Evolutionary conservation across 2,888 invertebrate species (phyloP).

Genomic region (Thymelicus acteon): DNA sequence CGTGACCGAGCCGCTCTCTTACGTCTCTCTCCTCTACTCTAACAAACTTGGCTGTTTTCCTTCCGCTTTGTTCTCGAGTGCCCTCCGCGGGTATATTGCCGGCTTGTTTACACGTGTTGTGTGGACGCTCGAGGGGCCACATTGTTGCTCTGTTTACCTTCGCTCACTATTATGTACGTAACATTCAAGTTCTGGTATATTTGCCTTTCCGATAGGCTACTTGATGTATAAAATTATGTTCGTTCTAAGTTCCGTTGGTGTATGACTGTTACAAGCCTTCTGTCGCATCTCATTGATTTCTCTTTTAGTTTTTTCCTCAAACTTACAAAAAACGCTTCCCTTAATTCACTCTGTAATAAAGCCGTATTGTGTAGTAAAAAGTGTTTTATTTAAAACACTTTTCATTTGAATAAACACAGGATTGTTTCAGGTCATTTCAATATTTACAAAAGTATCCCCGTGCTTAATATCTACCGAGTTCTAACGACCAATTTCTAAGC

Average conservation of each 20-base stretch:
- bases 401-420: too few species aligned
- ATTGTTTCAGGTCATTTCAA: not conserved
- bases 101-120: conserved; percentile 34
- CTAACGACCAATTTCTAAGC: not conserved
- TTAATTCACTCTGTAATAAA: too few species aligned
- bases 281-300: too few species aligned
- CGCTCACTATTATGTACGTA: conserved; percentile 23
- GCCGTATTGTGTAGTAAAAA: too few species aligned
- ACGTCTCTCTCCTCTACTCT: conserved; percentile 14
- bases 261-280: not conserved
- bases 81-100: conserved; percentile 23
- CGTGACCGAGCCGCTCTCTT: conserved; percentile 35
- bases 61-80: conserved; percentile 32
- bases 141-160: conserved; percentile 31
- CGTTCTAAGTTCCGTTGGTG: not conserved
- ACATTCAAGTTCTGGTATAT: conserved; percentile 16
- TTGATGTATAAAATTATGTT: not conserved
- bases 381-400: too few species aligned
- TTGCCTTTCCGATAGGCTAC: conserved; percentile 3
- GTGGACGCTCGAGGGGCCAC: conserved; percentile 24
- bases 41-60: conserved; percentile 34
- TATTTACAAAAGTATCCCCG: not conserved
- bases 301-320: too few species aligned
- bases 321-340: too few species aligned
- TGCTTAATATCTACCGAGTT: not conserved